Base-by-base conservation (phyloP, 2,888 invertebrate species). In the Polyploca ridens region DNA sequence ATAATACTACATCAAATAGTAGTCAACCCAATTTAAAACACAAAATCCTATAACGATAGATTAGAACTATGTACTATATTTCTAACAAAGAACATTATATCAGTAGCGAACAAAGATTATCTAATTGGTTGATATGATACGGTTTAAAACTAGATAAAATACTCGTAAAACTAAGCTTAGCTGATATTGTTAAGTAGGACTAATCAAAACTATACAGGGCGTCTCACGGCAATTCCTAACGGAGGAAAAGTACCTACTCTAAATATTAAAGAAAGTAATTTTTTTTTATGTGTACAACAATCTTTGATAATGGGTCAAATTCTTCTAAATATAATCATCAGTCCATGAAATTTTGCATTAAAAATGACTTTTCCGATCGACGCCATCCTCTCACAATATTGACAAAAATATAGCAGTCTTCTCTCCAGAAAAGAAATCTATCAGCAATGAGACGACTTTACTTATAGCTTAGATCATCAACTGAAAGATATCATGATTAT, bases 51-150 rank as follows among this genome's bases (percentile, higher is more conserved):
- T 2, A 46, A 19, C 10, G 10, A 54, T 54, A 54, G 19, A 54
- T 54, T 54, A 54, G n/a, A 19, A 54, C 19, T 19, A 54, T 14
- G 16, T 27, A 2, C 27, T 27, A 1, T 49, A 49, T 49, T 4
- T 49, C 49, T 54, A 54, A 54, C 19, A 54, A 54, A 16, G 16
- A 16, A 54, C 54, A 10, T 54, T 19, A 8, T n/a, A 64, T 59
- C 72, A 65, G 75, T 71, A 74, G 75, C 74, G 62, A 66, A 69
- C 10, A 66, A 64, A 58, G 70, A 66, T 70, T 75, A 77, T 75
- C 71, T 76, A 74, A 77, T 72, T 75, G 64, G 46, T 72, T 64
- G 62, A 62, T 69, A 70, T 38, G 67, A 66, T 81, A 63, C 69
- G 72, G 80, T 44, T 14, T 6, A 77, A 78, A 71, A 72, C 66